A percentile compares a stretch with the other conserved stretches of the same genome.
Conservation (phyloP, 2,113 vertebrate species). For the Hippolais icterina region DNA sequence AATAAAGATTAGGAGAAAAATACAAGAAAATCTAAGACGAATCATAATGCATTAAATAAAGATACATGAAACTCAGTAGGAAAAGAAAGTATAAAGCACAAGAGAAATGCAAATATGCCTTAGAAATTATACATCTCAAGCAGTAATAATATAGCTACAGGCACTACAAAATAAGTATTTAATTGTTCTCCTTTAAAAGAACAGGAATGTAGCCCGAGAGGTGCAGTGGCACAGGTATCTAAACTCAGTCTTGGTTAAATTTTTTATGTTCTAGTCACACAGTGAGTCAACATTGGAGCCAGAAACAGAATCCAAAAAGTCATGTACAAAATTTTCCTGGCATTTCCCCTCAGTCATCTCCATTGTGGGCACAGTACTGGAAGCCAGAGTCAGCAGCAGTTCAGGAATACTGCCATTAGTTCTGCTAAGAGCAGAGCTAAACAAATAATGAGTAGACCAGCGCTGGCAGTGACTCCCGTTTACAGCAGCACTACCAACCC, state of each 20-base stretch:
- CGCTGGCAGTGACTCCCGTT: not conserved
- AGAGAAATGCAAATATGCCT: not conserved
- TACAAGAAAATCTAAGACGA: not conserved
- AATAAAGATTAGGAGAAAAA: not conserved
- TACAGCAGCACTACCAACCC: not conserved
- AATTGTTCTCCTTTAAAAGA: not conserved
- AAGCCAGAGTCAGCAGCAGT: slow-evolving; percentile 32
- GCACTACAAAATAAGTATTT: not conserved
- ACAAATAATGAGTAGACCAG: not conserved
- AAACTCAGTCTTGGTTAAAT: not conserved
- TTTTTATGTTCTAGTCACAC: not conserved
- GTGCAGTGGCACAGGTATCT: not conserved
- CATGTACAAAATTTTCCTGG: slow-evolving; percentile 44
- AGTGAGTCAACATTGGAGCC: slow-evolving; percentile 13
- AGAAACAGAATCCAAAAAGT: slow-evolving; percentile 53
- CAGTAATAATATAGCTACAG: not conserved
- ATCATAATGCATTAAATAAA: not conserved
- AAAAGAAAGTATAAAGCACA: not conserved
- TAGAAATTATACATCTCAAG: not conserved
- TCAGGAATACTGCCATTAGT: slow-evolving; percentile 18
- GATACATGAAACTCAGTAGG: not conserved
- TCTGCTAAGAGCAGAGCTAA: not conserved
- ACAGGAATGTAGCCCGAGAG: not conserved
- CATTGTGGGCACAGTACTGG: not conserved
- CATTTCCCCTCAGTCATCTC: slow-evolving; percentile 43